Evolutionary conservation across 2,797 vertebrate species (phyloP).

Genomic region (Tangara arthus): DNA sequence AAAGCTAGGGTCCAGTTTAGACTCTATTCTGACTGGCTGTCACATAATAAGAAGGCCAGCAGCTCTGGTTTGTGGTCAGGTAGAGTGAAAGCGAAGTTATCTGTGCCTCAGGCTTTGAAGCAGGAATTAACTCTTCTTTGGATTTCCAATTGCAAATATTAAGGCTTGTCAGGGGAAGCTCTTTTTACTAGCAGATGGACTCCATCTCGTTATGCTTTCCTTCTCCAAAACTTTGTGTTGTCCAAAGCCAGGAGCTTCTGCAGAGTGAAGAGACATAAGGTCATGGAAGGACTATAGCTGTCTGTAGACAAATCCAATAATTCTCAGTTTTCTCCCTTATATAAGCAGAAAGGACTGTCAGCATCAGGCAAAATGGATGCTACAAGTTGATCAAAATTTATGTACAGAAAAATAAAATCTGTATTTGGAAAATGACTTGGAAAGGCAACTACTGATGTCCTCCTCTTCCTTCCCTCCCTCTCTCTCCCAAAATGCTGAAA

Average conservation of each 20-base stretch:
- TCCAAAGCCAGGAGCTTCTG: not conserved
- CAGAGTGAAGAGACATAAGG: not conserved
- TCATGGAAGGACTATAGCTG: not conserved
- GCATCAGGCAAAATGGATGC: not conserved
- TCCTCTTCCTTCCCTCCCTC: not conserved
- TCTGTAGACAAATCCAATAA: not conserved
- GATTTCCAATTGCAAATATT: not conserved
- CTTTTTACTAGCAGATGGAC: not conserved
- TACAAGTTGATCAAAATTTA: not conserved
- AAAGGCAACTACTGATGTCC: not conserved
- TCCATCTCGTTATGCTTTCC: not conserved
- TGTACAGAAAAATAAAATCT: not conserved
- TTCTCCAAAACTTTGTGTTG: not conserved
- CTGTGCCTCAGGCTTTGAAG: not conserved
- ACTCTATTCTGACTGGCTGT: not conserved
- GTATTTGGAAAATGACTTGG: not conserved
- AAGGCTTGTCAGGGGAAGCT: not conserved
- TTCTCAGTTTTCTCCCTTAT: not conserved
- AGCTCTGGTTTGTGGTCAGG: not conserved
- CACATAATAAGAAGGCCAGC: not conserved
- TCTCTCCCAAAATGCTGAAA: not conserved
- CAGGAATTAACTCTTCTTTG: not conserved
- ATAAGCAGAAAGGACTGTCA: not conserved
- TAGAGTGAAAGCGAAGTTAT: not conserved
- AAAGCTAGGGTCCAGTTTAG: not conserved